A percentile compares a stretch with the other conserved stretches of the same genome.
These are phyloP conservation scores for Contarinia nasturtii DNA, from an alignment of 1,140 invertebrate species.

Conservation along the genomic window DNA sequence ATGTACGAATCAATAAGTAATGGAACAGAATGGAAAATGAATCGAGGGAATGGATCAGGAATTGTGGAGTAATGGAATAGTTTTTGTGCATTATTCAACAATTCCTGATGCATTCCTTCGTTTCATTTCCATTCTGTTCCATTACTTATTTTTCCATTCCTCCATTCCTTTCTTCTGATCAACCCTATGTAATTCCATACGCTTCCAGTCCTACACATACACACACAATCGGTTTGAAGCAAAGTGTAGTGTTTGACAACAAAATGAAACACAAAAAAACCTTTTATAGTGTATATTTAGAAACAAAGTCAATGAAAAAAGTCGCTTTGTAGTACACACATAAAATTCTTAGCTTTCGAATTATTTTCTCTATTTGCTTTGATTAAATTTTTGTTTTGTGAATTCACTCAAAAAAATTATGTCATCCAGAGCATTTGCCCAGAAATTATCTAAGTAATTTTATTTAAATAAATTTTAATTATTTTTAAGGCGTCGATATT, in stretches of 20 bases:
- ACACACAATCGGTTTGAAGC: neutral
- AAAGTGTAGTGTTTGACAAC: neutral
- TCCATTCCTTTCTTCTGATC: too few species aligned
- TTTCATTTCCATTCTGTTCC: too few species aligned
- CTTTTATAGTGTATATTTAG: neutral
- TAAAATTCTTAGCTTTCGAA: neutral
- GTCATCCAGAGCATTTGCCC: slow-evolving; percentile 52
- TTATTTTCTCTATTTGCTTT: neutral
- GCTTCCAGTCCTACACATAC: neutral
- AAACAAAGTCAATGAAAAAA: neutral
- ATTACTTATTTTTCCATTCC: too few species aligned
- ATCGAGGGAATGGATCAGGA: too few species aligned
- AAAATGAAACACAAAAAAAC: neutral
- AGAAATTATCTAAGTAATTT: slow-evolving; percentile 58
- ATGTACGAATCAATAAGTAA: too few species aligned
- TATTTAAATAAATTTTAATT: too few species aligned
- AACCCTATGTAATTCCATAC: neutral
- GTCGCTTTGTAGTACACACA: neutral
- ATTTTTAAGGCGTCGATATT: neutral
- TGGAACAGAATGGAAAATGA: too few species aligned
- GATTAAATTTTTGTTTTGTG: neutral
- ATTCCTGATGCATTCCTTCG: too few species aligned
- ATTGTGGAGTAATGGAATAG: too few species aligned
- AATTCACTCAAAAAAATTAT: slow-evolving; percentile 15
- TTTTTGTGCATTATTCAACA: too few species aligned